These are phyloP conservation scores for Poeciliopsis turneri DNA, from an alignment of 2,797 vertebrate genomes.

Conservation along the genomic window DNA sequence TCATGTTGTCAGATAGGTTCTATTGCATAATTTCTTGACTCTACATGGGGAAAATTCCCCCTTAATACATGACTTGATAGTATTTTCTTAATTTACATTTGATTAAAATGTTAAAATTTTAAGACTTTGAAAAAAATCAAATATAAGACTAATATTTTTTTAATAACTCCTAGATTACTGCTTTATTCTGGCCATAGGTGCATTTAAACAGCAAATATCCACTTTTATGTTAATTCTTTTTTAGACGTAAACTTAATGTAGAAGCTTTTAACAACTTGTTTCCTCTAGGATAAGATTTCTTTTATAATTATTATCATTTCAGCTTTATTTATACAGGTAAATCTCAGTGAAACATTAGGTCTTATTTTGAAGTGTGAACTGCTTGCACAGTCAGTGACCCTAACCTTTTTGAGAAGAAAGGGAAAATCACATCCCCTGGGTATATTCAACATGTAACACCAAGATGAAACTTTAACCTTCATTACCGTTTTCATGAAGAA, in stretches of 20 bases:
- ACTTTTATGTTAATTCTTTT: not conserved
- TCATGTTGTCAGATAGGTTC: not conserved
- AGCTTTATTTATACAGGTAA: not conserved
- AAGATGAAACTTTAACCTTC: not conserved
- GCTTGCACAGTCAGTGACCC: conserved; percentile 1
- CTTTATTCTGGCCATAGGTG: not conserved
- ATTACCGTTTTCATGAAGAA: conserved; percentile 1
- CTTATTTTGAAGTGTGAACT: not conserved
- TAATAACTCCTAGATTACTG: not conserved
- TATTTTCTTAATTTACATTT: not conserved
- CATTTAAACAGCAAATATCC: not conserved
- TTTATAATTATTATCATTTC: conserved; percentile 1
- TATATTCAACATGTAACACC: not conserved
- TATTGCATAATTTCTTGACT: not conserved
- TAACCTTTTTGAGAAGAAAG: conserved; percentile 5
- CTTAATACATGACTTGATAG: not conserved
- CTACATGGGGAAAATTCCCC: not conserved
- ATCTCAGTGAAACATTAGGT: not conserved
- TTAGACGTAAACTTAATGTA: not conserved
- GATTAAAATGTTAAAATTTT: not conserved
- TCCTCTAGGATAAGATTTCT: not conserved
- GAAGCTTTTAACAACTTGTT: not conserved
- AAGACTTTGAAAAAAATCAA: not conserved
- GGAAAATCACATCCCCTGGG: not conserved
- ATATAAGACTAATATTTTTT: not conserved